phyloP scores from a whole-genome alignment of 1,140 invertebrate genomes.

The Phthorimaea operculella region DNA sequence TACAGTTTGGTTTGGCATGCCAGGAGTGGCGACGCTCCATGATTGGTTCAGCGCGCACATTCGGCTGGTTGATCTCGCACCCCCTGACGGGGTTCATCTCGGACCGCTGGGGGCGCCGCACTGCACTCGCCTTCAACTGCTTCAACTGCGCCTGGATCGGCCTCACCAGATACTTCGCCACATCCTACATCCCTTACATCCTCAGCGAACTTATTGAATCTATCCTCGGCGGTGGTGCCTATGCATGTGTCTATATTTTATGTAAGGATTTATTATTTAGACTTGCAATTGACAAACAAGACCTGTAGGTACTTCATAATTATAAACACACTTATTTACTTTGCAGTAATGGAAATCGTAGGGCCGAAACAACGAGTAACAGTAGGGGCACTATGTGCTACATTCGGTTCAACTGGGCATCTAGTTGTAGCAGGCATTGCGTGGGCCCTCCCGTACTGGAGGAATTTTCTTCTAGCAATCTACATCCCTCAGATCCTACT shows the following conservation, averaged over 20 bases:
- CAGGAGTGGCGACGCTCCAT: conserved; percentile 40
- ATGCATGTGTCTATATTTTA: conserved; percentile 53
- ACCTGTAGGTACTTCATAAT: too few species aligned
- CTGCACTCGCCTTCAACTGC: conserved; percentile 71
- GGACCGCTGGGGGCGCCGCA: conserved; percentile 72
- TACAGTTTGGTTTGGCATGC: conserved; percentile 43
- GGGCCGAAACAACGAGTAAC: conserved; percentile 78
- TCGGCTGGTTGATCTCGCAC: conserved; percentile 44
- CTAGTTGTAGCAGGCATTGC: conserved; percentile 74
- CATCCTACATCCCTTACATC: conserved; percentile 73
- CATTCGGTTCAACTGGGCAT: conserved; percentile 80
- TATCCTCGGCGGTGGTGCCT: conserved; percentile 61
- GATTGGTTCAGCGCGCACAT: conserved; percentile 40
- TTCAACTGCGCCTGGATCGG: conserved; percentile 67
- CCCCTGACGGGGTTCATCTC: conserved; percentile 66
- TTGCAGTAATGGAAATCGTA: conserved; percentile 80
- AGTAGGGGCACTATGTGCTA: conserved; percentile 74
- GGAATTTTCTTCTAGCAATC: conserved; percentile 73
- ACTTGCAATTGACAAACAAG: too few species aligned
- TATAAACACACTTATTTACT: not conserved
- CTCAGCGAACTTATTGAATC: conserved; percentile 73
- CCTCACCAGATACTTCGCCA: conserved; percentile 73
- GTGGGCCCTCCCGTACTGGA: conserved; percentile 77
- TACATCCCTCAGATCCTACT: conserved; percentile 76
- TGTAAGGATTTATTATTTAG: conserved; percentile 38